Conservation (phyloP, 2,888 invertebrate genomes). For the Prosopocoilus inquinatus region DNA sequence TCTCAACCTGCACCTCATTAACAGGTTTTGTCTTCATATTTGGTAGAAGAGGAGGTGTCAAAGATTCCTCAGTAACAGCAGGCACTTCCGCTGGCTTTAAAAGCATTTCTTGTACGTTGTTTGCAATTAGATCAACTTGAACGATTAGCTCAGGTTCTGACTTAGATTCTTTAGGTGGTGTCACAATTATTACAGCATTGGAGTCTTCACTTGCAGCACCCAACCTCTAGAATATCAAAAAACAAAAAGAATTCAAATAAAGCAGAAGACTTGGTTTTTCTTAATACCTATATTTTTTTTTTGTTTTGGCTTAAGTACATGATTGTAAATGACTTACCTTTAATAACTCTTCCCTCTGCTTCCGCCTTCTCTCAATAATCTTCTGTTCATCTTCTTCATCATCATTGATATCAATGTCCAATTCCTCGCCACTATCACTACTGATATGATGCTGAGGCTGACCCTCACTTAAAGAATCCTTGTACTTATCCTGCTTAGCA, state of each 20-base stretch:
- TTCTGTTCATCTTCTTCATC: slow-evolving; percentile 92
- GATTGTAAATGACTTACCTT: slow-evolving; percentile 65
- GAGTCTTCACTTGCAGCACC: slow-evolving; percentile 59
- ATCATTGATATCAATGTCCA: slow-evolving; percentile 73
- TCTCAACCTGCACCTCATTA: slow-evolving; percentile 9
- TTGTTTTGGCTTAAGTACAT: neutral
- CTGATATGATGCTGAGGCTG: slow-evolving; percentile 69
- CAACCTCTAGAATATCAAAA: slow-evolving; percentile 24
- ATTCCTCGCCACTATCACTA: slow-evolving; percentile 69
- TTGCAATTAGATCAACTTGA: slow-evolving; percentile 8
- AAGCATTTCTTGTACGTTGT: slow-evolving; percentile 10
- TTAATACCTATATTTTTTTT: slow-evolving; percentile 6
- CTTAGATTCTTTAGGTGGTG: slow-evolving; percentile 42
- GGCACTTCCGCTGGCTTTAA: slow-evolving; percentile 16
- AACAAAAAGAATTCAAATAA: neutral
- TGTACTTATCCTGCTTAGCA: slow-evolving; percentile 59
- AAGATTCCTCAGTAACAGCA: slow-evolving; percentile 40
- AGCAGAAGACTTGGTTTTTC: neutral
- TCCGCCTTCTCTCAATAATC: slow-evolving; percentile 84
- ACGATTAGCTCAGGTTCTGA: slow-evolving; percentile 31
- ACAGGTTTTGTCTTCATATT: slow-evolving; percentile 42
- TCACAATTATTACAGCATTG: slow-evolving; percentile 42
- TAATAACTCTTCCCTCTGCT: slow-evolving; percentile 82
- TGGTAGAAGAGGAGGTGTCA: slow-evolving; percentile 48
- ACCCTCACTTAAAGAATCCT: slow-evolving; percentile 77